phyloP scores from a whole-genome alignment of 2,113 vertebrate species.

The Clarias batrachus region DNA sequence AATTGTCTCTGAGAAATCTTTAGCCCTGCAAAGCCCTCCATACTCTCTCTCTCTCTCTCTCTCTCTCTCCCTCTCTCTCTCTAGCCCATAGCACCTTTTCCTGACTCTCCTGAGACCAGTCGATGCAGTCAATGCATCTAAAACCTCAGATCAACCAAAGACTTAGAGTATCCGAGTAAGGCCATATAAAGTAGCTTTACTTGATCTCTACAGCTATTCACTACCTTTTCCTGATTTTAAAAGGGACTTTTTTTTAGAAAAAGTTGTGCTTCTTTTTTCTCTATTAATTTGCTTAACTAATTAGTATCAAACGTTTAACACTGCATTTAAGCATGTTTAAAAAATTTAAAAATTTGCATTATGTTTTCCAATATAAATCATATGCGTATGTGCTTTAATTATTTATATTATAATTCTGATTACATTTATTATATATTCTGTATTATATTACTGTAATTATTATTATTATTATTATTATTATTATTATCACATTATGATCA shows the following conservation, averaged over 20 bases:
- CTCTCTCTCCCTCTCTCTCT: slow-evolving; percentile 6
- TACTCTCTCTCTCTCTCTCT: neutral
- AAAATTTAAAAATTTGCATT: neutral
- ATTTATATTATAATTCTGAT: too few species aligned
- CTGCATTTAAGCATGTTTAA: neutral
- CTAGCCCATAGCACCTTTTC: slow-evolving; percentile 31
- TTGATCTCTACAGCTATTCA: slow-evolving; percentile 13
- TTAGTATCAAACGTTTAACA: neutral
- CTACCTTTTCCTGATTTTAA: slow-evolving; percentile 8
- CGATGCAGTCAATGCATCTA: slow-evolving; percentile 44
- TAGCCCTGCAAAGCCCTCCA: slow-evolving; percentile 40
- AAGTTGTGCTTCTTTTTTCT: neutral
- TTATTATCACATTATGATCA: too few species aligned
- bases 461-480: too few species aligned
- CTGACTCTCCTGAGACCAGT: slow-evolving; percentile 44
- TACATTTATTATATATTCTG: too few species aligned
- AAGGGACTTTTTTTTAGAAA: neutral
- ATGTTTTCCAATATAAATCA: neutral
- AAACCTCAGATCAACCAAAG: slow-evolving; percentile 42
- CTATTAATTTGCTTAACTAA: neutral
- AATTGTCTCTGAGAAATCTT: slow-evolving; percentile 54
- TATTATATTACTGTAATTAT: too few species aligned
- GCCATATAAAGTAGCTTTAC: slow-evolving; percentile 33
- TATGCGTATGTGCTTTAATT: too few species aligned
- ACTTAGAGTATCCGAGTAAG: slow-evolving; percentile 29